These are phyloP conservation scores for Anolis sagrei DNA, from an alignment of 2,113 vertebrate species.

Conservation along the genomic window DNA sequence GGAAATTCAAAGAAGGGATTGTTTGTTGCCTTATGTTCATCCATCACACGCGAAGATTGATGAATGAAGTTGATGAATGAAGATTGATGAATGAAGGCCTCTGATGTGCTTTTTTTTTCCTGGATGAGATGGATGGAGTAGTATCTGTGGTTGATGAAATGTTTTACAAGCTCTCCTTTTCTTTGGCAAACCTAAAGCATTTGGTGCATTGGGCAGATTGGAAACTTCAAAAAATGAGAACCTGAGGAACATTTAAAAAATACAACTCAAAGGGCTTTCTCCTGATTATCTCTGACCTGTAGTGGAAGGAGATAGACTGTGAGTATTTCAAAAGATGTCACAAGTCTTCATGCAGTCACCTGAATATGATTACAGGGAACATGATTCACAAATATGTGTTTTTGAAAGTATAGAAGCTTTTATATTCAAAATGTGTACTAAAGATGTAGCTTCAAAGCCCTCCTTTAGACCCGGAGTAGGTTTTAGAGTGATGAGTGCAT, in stretches of 20 bases:
- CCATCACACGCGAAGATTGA: not conserved
- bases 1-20: conserved; percentile 4
- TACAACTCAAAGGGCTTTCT: conserved; percentile 27
- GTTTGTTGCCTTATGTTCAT: not conserved
- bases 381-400: conserved; percentile 43
- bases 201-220: conserved; percentile 17
- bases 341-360: conserved; percentile 54
- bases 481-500: not conserved
- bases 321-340: conserved; percentile 43
- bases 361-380: conserved; percentile 32
- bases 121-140: not conserved
- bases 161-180: not conserved
- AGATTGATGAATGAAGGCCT: conserved; percentile 7
- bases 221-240: conserved; percentile 31
- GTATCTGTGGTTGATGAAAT: not conserved
- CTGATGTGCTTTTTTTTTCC: not conserved
- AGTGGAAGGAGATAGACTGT: conserved; percentile 27
- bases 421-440: conserved; percentile 32
- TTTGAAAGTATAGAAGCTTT: conserved; percentile 41
- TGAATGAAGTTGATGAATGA: not conserved
- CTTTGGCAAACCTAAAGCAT: conserved; percentile 24
- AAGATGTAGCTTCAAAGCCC: not conserved
- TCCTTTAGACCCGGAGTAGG: not conserved
- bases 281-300: conserved; percentile 13
- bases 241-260: conserved; percentile 12